Base-by-base conservation (phyloP, 2,888 invertebrate genomes). In the Trisateles emortualis region DNA sequence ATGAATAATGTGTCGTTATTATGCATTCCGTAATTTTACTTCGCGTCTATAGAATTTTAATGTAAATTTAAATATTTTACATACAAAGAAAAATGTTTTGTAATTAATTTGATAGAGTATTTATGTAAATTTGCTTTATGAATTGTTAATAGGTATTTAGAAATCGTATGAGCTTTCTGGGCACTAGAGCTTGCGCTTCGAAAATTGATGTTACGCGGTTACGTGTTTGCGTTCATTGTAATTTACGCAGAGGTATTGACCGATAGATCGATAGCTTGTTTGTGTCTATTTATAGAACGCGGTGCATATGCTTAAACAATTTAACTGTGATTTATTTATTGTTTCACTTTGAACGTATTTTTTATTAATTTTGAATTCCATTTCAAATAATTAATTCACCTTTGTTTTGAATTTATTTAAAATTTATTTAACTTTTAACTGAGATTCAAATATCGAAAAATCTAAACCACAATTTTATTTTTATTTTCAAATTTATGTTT, bases 161-260 rank as follows among this genome's bases (percentile, higher is more conserved):
- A 56, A 65, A 60, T 63, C 56, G 42, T 53, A 54, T 44, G 43
- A 57, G 59, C 58, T 60, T 61, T 68, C 46, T n/a, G 51, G 48
- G 35, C 42, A 51, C 13, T 24, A 32, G 41, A 42, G 40, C 33
- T 41, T 30, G 47, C 38, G 43, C 50, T 24, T 38, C 35, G 36
- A 45, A 52, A 35, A 47, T 56, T 42, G 49, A 19, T 38, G 41
- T 55, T 53, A 47, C 8, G 45, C 17, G 38, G 47, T 53, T 58
- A 52, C 43, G 56, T 54, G 35, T 35, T 13, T 26, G 35, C 19
- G 36, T 50, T 50, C 42, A 46, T 39, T 44, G 55, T 56, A 33
- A 39, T 39, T 44, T 38, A 35, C 36, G 38, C 50, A 29, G 29
- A 8, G 10, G 9, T 43, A 36, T 35, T 22, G 35, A 33, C 22